Base-by-base conservation (phyloP, 2,797 vertebrate genomes). In the Tauraco hartlaubi region DNA sequence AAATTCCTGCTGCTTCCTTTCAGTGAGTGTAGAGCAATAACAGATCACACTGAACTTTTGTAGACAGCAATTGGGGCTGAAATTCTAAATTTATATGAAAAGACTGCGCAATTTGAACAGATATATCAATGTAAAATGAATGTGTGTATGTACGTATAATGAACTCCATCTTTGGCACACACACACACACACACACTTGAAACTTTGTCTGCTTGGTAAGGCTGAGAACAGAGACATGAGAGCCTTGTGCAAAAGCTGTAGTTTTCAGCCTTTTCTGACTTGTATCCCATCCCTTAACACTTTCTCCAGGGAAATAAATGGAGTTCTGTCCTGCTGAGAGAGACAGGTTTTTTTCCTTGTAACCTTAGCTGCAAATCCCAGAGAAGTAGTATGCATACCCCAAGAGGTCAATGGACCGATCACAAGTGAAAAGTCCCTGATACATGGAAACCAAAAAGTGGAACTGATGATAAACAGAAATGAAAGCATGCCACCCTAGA, bases 391-490 rank as follows among this genome's bases (percentile, higher is more conserved):
- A 54, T n/a, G 49, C n/a, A 90, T 76, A 95, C 31, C 90, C 72
- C 35, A 0, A 79, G 90, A 56, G 74, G 63, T 86, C 74, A 81
- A 87, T 87, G 81, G 67, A 92, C 56, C 1, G 5, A 79, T 73
- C 83, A 39, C 59, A 73, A 39, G 13, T 2, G 29, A 87, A 76
- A 85, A 69, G 52, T 67, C 59, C 52, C 48, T 85, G 59, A 43
- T 94, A 92, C 20, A 37, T 75, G 62, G 75, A 91, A 95, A 94
- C 13, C 49, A 81, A 55, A 78, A 88, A 83, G 87, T 90, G 82
- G 87, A 96, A 96, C 91, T 96, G 79, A 96, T 96, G 92, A 63
- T 73, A 76, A 91, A 69, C 79, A 92, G 82, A 94, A 88, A 94
- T 66, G 22, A 90, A 92, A 94, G 59, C 9, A 72, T 29, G n/a